These are phyloP conservation scores for Stenodema calcarata DNA, from an alignment of 2,888 invertebrate genomes.

Conservation along the genomic window DNA sequence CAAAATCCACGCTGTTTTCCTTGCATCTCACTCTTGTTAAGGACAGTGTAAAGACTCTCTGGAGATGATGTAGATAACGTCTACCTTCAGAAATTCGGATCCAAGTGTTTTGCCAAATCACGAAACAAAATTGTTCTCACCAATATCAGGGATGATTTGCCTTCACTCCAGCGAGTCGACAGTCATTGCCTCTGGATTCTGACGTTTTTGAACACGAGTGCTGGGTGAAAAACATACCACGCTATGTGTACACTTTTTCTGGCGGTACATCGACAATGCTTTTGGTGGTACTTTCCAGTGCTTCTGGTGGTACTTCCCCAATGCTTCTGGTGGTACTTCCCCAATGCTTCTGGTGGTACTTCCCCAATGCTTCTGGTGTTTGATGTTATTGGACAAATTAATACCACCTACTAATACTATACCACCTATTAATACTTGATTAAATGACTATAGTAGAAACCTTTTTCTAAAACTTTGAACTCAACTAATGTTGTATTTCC, in stretches of 20 bases:
- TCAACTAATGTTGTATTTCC: neutral
- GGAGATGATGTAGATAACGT: neutral
- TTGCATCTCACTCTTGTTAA: neutral
- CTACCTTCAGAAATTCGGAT: too few relatives aligned
- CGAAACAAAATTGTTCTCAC: too few relatives aligned
- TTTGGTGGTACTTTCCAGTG: too few relatives aligned
- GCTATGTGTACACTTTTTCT: too few relatives aligned
- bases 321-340: too few relatives aligned
- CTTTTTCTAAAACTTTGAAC: too few relatives aligned
- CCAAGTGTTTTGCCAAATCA: too few relatives aligned
- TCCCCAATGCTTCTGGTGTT: neutral
- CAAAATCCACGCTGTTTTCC: neutral
- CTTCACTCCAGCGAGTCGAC: neutral
- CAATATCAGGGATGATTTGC: too few relatives aligned
- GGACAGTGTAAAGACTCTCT: neutral
- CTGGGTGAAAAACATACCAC: neutral
- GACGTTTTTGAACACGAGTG: neutral
- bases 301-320: too few relatives aligned
- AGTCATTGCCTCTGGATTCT: neutral
- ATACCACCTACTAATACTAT: neutral
- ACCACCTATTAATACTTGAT: too few relatives aligned
- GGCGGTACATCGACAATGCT: too few relatives aligned
- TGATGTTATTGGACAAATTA: neutral
- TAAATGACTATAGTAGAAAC: too few relatives aligned
- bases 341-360: neutral